Evolutionary conservation across 2,888 invertebrate species (phyloP), one percentile per base, ranked within the genome.

Genomic region (Leucoma salicis): DNA sequence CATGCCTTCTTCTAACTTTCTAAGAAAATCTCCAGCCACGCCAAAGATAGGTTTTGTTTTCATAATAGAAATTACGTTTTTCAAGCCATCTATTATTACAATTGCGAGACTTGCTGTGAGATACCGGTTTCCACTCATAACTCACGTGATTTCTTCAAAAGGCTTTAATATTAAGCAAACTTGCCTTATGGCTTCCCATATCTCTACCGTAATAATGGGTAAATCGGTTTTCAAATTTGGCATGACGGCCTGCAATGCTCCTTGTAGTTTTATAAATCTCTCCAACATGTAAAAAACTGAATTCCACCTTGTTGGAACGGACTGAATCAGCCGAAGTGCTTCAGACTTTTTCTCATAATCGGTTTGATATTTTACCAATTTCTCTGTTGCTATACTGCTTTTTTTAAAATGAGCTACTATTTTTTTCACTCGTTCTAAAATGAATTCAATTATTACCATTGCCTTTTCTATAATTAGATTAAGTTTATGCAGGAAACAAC

Each of bases 241-340:
- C 14, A 43, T 36, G 12, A 43, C 39, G 7, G 39, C 41, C 16
- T 41, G 29, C n/a, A 53, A 18, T 6, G 49, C 35, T 13, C 10
- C 18, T 32, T 49, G 39, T 14, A 46, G 31, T n/a, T 44, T 35
- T 14, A 48, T 10, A 36, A 48, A 47, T 15, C 48, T 16, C 13
- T 53, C 34, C n/a, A 50, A n/a, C 50, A 46, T 48, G 16, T 38
- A 50, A 43, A 31, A 53, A 14, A 50, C 35, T 5, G 50, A 42
- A 24, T 43, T 53, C 53, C 50, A 53, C 27, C 48, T 38, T 8
- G 39, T 50, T 13, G 48, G 38, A n/a, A 43, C 39, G 10, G 43
- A 50, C 11, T 35, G 36, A 24, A 37, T 27, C 1, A 42, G 15
- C 3, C 25, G n/a, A 3, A 36, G 10, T 13, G 42, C 35, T 8